Evolutionary conservation across 2,888 invertebrate genomes (phyloP), one percentile per base, ranked within the genome.

Genomic region (Pyrrhia umbra): DNA sequence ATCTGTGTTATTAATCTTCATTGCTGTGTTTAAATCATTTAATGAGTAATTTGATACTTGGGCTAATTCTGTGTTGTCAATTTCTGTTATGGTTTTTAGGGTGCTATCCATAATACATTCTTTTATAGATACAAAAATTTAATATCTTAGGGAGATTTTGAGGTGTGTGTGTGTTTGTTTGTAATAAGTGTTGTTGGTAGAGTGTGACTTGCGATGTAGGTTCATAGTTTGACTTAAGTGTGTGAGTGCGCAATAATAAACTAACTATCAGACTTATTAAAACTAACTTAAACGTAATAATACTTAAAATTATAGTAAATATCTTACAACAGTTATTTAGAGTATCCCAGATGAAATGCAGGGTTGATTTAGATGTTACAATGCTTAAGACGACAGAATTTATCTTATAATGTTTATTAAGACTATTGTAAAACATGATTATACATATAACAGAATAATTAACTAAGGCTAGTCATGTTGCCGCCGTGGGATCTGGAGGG

Each of bases 381-480:
- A 5, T 23, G 21, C n/a, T 43, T n/a, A n/a, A 13, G 2, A 3
- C 10, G 21, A 20, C n/a, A n/a, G 20, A 43, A 43, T 43, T n/a
- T 43, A 8, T 20, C n/a, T 2, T 2, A 42, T 13, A 21, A 42
- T 1, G 0, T 9, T 10, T 9, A n/a, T 3, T 2, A 5, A n/a
- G 20, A 10, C 9, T n/a, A 34, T n/a, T 34, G n/a, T n/a, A n/a
- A n/a, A n/a, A n/a, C n/a, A 2, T 20, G 20, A 18, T 18, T 23
- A 16, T 27, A 13, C 13, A 40, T 40, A 16, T 6, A 3, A 2
- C 5, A 3, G 6, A 40, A 0, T n/a, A 10, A 20, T 20, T 0
- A 40, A 34, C 23, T 50, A 20, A 16, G 6, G 13, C 39, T 43
- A 57, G 57, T 57, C 57, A n/a, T n/a, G n/a, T n/a, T n/a, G n/a